Evolutionary conservation across 2,797 vertebrate genomes (phyloP), one percentile per base, ranked within the genome.

Genomic region (Acanthopagrus latus): DNA sequence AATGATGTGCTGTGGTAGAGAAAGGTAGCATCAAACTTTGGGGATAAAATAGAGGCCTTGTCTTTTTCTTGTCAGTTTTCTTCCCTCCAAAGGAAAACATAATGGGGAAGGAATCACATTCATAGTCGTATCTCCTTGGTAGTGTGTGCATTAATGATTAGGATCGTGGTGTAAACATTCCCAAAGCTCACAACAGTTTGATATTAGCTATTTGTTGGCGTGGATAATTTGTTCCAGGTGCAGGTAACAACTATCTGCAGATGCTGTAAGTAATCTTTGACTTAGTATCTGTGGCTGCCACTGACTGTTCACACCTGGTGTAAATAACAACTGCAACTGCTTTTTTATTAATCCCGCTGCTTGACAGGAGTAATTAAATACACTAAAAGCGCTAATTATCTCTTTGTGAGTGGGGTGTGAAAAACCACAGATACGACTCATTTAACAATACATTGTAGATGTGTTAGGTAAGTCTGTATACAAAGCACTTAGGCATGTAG

Each of bases 321-420:
- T 81, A 70, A 78, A 84, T 84, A 86, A 85, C 77, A 70, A 68
- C 84, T 33, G 64, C 77, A n/a, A n/a, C n/a, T n/a, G n/a, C n/a
- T n/a, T n/a, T 87, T 80, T 72, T 71, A 83, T 86, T 86, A 79
- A 85, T 76, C 64, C 68, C 71, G 38, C 27, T 20, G 27, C 64
- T 64, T 64, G 29, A 69, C 70, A 82, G 70, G 70, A 51, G 60
- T 81, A 76, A 88, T 77, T 89, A 63, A 80, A 79, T 47, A 46
- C 71, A 78, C 62, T 69, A 43, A 77, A 86, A 66, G 50, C 48
- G 48, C 65, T 89, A 82, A 90, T 88, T 84, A 87, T 76, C 59
- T 58, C 70, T 64, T 57, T 74, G 73, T 64, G 52, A 76, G 62
- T 23, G 11, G 16, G 55, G 25, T 56, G 55, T 29, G 29, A 57